Base-by-base conservation (phyloP, 2,113 vertebrate genomes). In the Cavia aperea region DNA sequence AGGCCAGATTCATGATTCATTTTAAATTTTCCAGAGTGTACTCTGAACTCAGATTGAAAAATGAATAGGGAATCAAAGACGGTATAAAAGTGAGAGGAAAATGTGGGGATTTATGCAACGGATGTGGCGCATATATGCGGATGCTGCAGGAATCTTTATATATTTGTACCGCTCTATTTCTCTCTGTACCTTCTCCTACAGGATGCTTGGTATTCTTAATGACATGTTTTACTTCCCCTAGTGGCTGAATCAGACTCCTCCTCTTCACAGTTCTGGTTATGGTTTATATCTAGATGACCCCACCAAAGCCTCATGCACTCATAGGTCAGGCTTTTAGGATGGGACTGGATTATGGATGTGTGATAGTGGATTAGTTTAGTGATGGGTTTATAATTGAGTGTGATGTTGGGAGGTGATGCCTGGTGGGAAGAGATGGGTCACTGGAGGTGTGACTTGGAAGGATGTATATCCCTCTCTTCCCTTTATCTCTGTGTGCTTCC, bases 41-140 rank as follows among this genome's bases (percentile, higher is more conserved):
- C 16, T 92, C 36, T 83, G 58, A 94, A 89, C 84, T 92, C 33
- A 92, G 54, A 49, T 31, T 70, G 56, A 51, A 79, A 92, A 93
- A 46, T 63, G 24, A 21, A 81, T 83, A 72, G 60, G 39, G 84
- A 89, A 89, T 16, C 49, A 75, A n/a, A 92, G 15, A 21, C 31
- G 33, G n/a, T 43, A 6, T 36, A 65, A 90, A 63, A 73, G 18
- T 1, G 7, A 26, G 87, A 87, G 43, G 4, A 66, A 92, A 68
- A 51, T 78, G 5, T 84, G n/a, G 33, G 56, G 51, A 39, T 4
- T 77, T 90, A 33, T 31, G 1, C 29, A 68, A 39, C 2, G 81
- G 46, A 62, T 33, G 33, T 54, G 29, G 26, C 23, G 36, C 26
- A 62, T 29, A 58, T 36, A 72, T 39, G 65, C n/a, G 43, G 24